A percentile compares a stretch with the other conserved stretches of the same genome.
Conservation (phyloP, 2,113 vertebrate genomes). For the Plecotus auritus region DNA sequence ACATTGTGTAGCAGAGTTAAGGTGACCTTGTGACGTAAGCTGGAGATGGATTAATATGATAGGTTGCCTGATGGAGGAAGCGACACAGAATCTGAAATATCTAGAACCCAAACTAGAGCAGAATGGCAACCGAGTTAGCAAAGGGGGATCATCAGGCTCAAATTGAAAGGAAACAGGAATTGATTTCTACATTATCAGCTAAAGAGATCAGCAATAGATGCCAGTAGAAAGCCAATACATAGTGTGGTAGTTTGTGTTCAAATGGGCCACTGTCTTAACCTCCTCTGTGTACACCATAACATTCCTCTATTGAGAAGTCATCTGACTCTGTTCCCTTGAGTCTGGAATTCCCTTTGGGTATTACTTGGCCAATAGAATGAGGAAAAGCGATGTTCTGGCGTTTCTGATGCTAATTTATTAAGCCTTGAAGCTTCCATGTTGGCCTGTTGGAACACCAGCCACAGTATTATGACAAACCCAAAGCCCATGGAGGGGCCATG, state of each 20-base stretch:
- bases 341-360: not conserved
- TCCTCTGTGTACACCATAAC: not conserved
- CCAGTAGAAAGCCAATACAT: not conserved
- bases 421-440: not conserved
- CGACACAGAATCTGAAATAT: not conserved
- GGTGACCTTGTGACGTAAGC: not conserved
- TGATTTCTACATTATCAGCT: not conserved
- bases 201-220: not conserved
- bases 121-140: not conserved
- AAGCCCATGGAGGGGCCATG: not conserved
- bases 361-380: not conserved
- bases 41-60: not conserved
- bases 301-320: not conserved
- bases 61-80: not conserved
- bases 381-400: not conserved
- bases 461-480: not conserved
- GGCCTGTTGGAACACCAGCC: not conserved
- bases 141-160: not conserved
- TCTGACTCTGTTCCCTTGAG: not conserved
- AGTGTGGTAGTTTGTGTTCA: not conserved
- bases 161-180: not conserved
- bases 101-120: not conserved
- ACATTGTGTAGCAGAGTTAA: not conserved
- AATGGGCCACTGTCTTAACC: not conserved
- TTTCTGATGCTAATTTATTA: not conserved